Conservation (phyloP, 2,113 vertebrate genomes). For the Thalassarche chlororhynchos region DNA sequence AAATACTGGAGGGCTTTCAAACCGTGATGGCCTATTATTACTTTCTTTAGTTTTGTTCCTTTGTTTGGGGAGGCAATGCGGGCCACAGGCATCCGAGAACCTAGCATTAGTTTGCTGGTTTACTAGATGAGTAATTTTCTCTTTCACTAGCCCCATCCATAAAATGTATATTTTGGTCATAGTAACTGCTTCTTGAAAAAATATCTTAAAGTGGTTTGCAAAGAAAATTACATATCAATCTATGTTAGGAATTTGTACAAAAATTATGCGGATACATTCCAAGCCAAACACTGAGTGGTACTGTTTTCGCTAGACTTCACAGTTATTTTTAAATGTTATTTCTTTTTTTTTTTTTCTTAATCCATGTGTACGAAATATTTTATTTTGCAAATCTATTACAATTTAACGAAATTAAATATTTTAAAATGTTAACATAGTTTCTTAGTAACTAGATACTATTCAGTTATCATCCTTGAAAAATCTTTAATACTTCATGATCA, state of each 20-base stretch:
- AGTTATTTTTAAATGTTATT: not conserved
- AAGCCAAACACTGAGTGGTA: not conserved
- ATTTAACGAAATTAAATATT: not conserved
- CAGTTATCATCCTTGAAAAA: not conserved
- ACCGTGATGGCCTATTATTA: not conserved
- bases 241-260: not conserved
- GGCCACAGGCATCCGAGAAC: not conserved
- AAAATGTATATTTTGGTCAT: not conserved
- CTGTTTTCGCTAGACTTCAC: not conserved
- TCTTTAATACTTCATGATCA: not conserved
- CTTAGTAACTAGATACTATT: not conserved
- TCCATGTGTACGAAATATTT: not conserved
- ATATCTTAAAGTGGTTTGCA: not conserved
- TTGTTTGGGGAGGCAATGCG: not conserved
- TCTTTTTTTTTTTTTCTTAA: not conserved
- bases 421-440: not conserved
- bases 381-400: not conserved
- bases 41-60: not conserved
- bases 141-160: not conserved
- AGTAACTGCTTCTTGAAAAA: not conserved
- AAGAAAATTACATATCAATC: not conserved
- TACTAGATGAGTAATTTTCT: not conserved
- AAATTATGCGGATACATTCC: not conserved
- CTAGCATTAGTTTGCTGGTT: not conserved
- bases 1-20: not conserved